Conservation (phyloP, 2,113 vertebrate species). For the Junco hyemalis region DNA sequence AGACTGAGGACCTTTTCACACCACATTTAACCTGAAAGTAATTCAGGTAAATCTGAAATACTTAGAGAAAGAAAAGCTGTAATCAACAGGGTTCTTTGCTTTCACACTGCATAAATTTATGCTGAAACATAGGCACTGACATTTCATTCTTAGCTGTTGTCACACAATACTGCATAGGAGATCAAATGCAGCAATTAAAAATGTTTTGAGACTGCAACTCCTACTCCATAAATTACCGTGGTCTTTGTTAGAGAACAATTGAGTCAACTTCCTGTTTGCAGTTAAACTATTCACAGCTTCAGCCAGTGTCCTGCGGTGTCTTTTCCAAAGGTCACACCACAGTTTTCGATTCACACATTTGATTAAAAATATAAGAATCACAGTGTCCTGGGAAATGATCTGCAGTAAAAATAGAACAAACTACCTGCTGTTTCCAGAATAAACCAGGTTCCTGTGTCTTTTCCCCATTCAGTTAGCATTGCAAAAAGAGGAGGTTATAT, state of each 20-base stretch:
- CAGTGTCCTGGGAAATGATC: conserved; percentile 73
- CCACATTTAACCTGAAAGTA: background rate
- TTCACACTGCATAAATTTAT: conserved; percentile 35
- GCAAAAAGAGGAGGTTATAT: conserved; percentile 51
- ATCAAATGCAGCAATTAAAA: conserved; percentile 56
- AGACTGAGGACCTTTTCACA: background rate
- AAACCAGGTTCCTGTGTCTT: conserved; percentile 63
- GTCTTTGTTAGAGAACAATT: conserved; percentile 58
- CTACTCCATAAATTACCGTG: conserved; percentile 32
- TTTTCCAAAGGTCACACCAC: conserved; percentile 70
- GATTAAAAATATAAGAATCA: conserved; percentile 77
- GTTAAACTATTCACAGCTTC: conserved; percentile 63
- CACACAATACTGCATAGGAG: conserved; percentile 42
- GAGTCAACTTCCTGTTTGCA: conserved; percentile 61
- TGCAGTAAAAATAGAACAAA: conserved; percentile 77
- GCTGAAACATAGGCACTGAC: conserved; percentile 1
- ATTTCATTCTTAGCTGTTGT: conserved; percentile 54
- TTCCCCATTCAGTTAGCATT: conserved; percentile 61
- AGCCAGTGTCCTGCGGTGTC: conserved; percentile 57
- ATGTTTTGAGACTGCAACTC: conserved; percentile 52
- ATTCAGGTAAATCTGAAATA: conserved; percentile 9
- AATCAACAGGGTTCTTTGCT: conserved; percentile 30
- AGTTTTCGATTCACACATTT: conserved; percentile 77
- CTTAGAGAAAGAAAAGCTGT: conserved; percentile 17
- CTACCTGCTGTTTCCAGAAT: conserved; percentile 69